These are phyloP conservation scores for Lithophane ornitopus DNA, from an alignment of 2,888 invertebrate genomes.

Conservation along the genomic window DNA sequence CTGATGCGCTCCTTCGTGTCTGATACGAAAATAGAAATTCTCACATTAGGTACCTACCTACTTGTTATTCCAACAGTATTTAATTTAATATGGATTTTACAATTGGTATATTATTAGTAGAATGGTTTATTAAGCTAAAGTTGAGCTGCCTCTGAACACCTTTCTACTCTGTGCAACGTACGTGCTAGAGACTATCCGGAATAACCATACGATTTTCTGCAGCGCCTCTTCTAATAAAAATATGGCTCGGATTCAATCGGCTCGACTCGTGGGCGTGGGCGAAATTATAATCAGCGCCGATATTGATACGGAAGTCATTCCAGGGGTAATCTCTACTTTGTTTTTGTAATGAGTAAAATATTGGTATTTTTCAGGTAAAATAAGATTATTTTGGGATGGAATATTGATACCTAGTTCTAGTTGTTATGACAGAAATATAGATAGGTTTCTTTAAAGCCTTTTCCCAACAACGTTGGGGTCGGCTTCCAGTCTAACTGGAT, in stretches of 20 bases:
- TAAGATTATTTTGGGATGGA: constrained; percentile 1
- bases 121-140: too few species aligned
- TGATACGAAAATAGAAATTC: too few species aligned
- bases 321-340: constrained; percentile 38
- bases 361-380: constrained; percentile 41
- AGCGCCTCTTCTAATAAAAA: constrained; percentile 68
- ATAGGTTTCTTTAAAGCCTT: not conserved
- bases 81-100: too few species aligned
- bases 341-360: constrained; percentile 36
- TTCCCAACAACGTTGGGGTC: not conserved
- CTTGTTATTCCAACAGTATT: too few species aligned
- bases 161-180: constrained; percentile 50
- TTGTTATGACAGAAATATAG: not conserved
- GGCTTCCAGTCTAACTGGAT: not conserved
- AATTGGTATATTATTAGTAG: too few species aligned
- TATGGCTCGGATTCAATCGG: constrained; percentile 65
- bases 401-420: constrained; percentile 41
- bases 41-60: too few species aligned
- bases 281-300: constrained; percentile 60
- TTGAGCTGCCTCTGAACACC: constrained; percentile 40
- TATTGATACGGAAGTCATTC: constrained; percentile 47
- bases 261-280: constrained; percentile 37
- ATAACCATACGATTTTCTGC: constrained; percentile 71
- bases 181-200: constrained; percentile 59
- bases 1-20: too few species aligned